A percentile compares a stretch with the other conserved stretches of the same genome.
Evolutionary conservation across 1,140 invertebrate species (phyloP).

Genomic region (Drosophila aff.): DNA sequence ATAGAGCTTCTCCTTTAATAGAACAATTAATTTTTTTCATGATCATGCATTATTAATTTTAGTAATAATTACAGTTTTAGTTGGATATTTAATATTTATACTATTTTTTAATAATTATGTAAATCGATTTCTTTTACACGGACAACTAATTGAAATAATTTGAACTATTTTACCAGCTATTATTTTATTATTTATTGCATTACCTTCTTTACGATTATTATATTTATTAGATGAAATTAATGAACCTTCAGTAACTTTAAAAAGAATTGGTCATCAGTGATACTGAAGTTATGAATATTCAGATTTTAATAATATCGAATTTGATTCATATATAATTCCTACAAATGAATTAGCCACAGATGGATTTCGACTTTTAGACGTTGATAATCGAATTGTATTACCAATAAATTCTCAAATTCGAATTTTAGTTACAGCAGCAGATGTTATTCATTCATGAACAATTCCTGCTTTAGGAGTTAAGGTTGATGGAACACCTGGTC

Average conservation of each 20-base stretch:
- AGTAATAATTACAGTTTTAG: too few relatives aligned
- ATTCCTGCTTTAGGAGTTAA: too few relatives aligned
- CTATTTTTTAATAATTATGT: too few relatives aligned
- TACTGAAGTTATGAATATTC: constrained; percentile 90
- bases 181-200: constrained; percentile 88
- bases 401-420: too few relatives aligned
- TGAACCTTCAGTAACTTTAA: constrained; percentile 86
- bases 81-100: too few relatives aligned
- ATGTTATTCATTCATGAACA: too few relatives aligned
- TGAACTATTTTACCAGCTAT: constrained; percentile 87
- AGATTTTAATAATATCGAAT: constrained; percentile 87
- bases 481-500: constrained; percentile 89
- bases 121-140: too few relatives aligned
- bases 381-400: too few relatives aligned
- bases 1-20: constrained; percentile 87
- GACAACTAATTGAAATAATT: too few relatives aligned
- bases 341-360: constrained; percentile 81
- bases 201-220: constrained; percentile 87
- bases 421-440: too few relatives aligned
- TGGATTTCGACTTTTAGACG: too few relatives aligned
- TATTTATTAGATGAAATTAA: constrained; percentile 88
- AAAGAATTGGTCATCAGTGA: constrained; percentile 89
- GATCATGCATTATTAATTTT: too few relatives aligned
- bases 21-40: constrained; percentile 87
- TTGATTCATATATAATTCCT: constrained; percentile 88